Conservation (phyloP, 2,888 invertebrate species). For the Lydus trimaculatus region DNA sequence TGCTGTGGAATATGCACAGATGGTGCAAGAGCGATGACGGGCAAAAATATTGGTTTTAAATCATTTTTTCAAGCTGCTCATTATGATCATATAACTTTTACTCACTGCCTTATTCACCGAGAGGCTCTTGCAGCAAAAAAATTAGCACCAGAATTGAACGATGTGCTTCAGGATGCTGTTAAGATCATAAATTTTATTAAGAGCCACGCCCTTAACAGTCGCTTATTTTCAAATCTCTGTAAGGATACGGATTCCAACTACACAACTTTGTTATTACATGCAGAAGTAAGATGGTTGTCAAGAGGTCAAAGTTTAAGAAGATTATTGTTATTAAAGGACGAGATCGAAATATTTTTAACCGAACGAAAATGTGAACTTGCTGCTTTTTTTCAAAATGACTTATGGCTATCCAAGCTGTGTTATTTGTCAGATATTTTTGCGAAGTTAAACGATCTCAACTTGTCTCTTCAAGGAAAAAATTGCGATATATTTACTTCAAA, state of each 20-base stretch:
- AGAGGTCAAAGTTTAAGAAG: too few species aligned
- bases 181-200: constrained; percentile 45
- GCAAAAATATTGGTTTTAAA: constrained; percentile 20
- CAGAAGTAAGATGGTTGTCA: too few species aligned
- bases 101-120: constrained; percentile 41
- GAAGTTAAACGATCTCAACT: constrained; percentile 25
- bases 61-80: constrained; percentile 6
- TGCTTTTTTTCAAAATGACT: constrained; percentile 14
- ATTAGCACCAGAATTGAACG: constrained; percentile 18
- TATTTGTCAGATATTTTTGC: constrained; percentile 24
- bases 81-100: constrained; percentile 21
- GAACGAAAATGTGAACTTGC: constrained; percentile 8
- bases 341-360: too few species aligned
- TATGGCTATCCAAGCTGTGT: constrained; percentile 26
- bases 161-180: constrained; percentile 13
- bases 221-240: constrained; percentile 40
- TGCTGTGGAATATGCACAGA: constrained; percentile 29
- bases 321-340: too few species aligned
- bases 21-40: constrained; percentile 27
- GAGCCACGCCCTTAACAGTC: constrained; percentile 39
- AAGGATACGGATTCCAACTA: constrained; percentile 39
- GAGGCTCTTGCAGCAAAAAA: too few species aligned
- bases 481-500: constrained; percentile 30
- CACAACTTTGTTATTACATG: constrained; percentile 26
- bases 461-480: constrained; percentile 23